Evolutionary conservation across 1,140 invertebrate species (phyloP).

Genomic region (Apis dorsata): DNA sequence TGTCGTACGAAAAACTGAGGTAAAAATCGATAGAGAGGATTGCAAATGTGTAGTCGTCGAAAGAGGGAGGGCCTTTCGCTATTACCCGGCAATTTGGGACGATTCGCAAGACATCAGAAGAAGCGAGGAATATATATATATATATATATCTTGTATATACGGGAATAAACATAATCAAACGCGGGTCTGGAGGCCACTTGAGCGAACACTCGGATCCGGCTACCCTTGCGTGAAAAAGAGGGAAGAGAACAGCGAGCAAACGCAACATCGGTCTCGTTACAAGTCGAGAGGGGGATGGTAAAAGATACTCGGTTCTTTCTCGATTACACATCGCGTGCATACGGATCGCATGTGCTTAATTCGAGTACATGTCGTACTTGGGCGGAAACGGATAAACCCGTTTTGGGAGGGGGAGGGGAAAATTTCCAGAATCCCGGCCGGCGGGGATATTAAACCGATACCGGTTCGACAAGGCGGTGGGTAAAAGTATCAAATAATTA

Average conservation of each 20-base stretch:
- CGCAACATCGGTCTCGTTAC: constrained; percentile 43
- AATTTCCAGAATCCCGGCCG: constrained; percentile 1
- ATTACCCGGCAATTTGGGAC: constrained; percentile 74
- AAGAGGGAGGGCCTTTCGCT: constrained; percentile 31
- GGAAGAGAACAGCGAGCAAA: constrained; percentile 49
- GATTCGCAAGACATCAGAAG: constrained; percentile 72
- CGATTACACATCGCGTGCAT: constrained; percentile 42
- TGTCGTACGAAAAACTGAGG: no score
- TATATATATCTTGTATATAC: constrained; percentile 65
- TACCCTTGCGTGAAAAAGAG: constrained; percentile 65
- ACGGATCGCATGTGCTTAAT: constrained; percentile 39
- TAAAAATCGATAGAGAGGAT: no score
- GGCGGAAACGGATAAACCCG: constrained; percentile 7
- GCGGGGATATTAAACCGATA: constrained; percentile 20
- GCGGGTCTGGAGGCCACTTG: constrained; percentile 66
- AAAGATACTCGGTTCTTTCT: constrained; percentile 48
- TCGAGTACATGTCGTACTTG: constrained; percentile 10
- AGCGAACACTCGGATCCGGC: constrained; percentile 62
- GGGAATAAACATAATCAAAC: constrained; percentile 74
- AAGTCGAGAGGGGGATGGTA: constrained; percentile 46
- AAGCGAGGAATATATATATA: constrained; percentile 61
- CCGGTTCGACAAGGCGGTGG: not conserved
- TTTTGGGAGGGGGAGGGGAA: not conserved
- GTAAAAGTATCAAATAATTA: constrained; percentile 39
- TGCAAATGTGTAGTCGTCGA: no score